Base-by-base conservation (phyloP, 2,888 invertebrate species). In the Perizoma flavofasciatum region DNA sequence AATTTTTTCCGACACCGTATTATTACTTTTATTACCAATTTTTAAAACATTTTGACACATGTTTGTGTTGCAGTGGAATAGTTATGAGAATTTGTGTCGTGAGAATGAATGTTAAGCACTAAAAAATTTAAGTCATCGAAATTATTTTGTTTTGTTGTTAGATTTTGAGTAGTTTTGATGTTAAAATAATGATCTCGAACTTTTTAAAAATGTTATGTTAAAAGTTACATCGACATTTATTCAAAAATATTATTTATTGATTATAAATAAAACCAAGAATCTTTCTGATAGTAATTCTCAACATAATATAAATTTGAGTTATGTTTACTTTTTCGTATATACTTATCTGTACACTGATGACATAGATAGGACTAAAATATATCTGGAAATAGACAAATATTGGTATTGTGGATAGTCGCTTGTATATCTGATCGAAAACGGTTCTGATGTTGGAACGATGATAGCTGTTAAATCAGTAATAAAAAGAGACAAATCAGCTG, bases 1-100 rank as follows among this genome's bases (percentile, higher is more conserved):
- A 89, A 89, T 83, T 83, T 86, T 80, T 75, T 78, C 77, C 75
- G 49, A 79, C 74, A 72, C 67, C 70, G 70, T 76, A 72, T 72
- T 73, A 69, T 69, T 66, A 74, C 63, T 67, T 83, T 83, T 79
- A 72, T 70, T 61, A 49, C 55, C 69, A 69, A 63, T 61, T 73
- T 77, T 74, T 74, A 72, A 68, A 67, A 67, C 66, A 74, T 74
- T 77, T 75, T 77, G 67, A 68, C 53, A 68, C 59, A 64, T 69
- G 70, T 69, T 71, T 69, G 67, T 68, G 69, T 69, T 75, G 5
- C 5, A 41, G 8, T 69, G 67, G 66, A 71, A 65, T 75, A 75
- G 63, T 63, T 65, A 62, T 63, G 66, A 54, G 61, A 65, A 66
- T 69, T 66, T 60, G 67, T 71, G 72, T 73, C 69, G 72, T 72